phyloP scores from a whole-genome alignment of 2,888 invertebrate species.

The Drosophila mercatorum region DNA sequence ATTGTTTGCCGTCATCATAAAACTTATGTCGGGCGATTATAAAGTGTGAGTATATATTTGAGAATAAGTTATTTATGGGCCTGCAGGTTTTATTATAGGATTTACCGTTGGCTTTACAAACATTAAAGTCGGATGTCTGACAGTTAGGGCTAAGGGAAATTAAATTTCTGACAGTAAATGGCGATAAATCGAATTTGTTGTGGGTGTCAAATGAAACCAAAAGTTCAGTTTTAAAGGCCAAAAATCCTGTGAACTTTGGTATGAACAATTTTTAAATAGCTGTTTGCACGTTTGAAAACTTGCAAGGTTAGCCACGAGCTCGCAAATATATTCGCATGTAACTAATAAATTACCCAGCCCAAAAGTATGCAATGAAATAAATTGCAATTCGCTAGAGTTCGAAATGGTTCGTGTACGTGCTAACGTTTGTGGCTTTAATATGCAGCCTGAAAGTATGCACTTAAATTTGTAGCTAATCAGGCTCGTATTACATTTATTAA shows the following conservation, averaged over 20 bases:
- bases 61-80: conserved; percentile 11
- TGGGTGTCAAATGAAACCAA: background rate
- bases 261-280: background rate
- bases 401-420: background rate
- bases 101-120: background rate
- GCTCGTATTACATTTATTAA: background rate
- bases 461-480: background rate
- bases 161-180: conserved; percentile 10
- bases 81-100: conserved; percentile 17
- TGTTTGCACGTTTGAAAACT: background rate
- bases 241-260: background rate
- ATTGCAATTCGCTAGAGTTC: background rate
- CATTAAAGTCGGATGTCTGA: background rate
- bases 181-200: conserved; percentile 4
- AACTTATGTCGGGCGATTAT: conserved; percentile 85
- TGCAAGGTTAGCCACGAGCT: background rate
- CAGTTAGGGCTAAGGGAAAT: conserved; percentile 5
- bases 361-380: conserved; percentile 10
- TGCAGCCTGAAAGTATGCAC: conserved; percentile 5
- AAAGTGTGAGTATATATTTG: conserved; percentile 87
- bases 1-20: conserved; percentile 87
- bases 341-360: background rate
- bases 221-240: background rate
- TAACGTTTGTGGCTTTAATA: background rate
- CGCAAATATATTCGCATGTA: background rate